Base-by-base conservation (phyloP, 2,888 invertebrate species). In the Meiosimyza platycephala region DNA sequence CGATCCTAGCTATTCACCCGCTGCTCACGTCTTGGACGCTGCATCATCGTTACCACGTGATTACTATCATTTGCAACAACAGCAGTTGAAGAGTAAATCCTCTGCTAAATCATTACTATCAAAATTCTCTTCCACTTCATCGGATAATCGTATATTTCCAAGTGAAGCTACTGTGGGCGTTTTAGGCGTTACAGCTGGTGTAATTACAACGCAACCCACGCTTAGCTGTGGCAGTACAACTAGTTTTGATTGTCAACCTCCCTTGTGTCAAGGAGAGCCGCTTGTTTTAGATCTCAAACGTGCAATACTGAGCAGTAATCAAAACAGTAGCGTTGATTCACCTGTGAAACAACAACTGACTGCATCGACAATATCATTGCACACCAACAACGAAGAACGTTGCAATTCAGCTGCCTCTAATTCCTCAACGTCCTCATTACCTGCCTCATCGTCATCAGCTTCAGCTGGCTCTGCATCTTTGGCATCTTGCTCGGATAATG, bases 91-190 rank as follows among this genome's bases (percentile, higher is more conserved):
- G 72, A 84, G 84, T 54, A 86, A 86, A 70, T 82, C 79, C 72
- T 81, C 85, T 0, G 79, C 85, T 0, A 81, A 80, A 63, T 84
- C 84, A 0, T 73, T 86, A 50, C 80, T 86, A 1, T 85, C 86
- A 48, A 86, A 86, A 75, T 84, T 86, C 72, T 83, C 84, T 1
- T 78, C 84, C 0, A 83, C 82, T 6, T 80, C 80, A 13, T 83
- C 84, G 4, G 85, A 86, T 74, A 84, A 85, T 79, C 85, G 85
- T 76, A 86, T 86, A 4, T 84, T 83, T 74, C 87, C 86, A 4
- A 84, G 84, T 64, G 76, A 78, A 1, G 52, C 78, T 0, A 75
- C 79, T 65, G 59, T 16, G 7, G 78, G 80, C 52, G 78, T 82
- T 15, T 70, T 83, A 48, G 82, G 84, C 6, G 78, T 80, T 4